phyloP scores from a whole-genome alignment of 2,797 vertebrate genomes.

The Micrastur ruficollis region DNA sequence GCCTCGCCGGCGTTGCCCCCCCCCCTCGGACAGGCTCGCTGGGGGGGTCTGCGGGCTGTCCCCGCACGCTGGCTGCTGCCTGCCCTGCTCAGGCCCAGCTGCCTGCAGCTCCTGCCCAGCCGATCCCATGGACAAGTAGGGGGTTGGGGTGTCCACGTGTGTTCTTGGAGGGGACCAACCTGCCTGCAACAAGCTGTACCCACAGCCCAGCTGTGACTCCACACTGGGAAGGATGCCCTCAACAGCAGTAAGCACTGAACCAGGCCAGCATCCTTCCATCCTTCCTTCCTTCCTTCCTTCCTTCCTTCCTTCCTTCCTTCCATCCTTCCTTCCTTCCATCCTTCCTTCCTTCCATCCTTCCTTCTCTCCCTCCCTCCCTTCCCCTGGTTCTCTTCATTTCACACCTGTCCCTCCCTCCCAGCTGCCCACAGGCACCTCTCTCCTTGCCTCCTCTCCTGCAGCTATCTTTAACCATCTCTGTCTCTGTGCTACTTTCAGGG shows the following conservation, averaged over 20 bases:
- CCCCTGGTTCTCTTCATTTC: background rate
- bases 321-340: background rate
- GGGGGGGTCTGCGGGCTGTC: background rate
- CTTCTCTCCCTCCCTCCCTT: background rate
- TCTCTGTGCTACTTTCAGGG: background rate
- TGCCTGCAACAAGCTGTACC: background rate
- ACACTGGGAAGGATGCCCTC: background rate
- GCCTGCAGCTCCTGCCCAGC: background rate
- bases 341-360: background rate
- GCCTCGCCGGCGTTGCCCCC: too few relatives aligned
- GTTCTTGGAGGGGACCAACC: background rate
- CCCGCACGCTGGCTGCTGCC: background rate
- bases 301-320: background rate
- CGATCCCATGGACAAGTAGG: accelerated
- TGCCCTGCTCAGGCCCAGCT: background rate
- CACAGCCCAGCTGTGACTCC: background rate
- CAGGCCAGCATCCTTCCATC: background rate
- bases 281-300: background rate
- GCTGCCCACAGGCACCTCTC: background rate
- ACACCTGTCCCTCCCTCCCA: background rate
- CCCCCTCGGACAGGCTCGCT: background rate
- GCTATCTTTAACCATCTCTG: background rate
- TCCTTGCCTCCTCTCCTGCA: background rate
- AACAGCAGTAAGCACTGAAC: background rate
- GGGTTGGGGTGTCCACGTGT: background rate